These are phyloP conservation scores for Entosphenus tridentatus DNA, from an alignment of 2,113 vertebrate species.

Conservation along the genomic window DNA sequence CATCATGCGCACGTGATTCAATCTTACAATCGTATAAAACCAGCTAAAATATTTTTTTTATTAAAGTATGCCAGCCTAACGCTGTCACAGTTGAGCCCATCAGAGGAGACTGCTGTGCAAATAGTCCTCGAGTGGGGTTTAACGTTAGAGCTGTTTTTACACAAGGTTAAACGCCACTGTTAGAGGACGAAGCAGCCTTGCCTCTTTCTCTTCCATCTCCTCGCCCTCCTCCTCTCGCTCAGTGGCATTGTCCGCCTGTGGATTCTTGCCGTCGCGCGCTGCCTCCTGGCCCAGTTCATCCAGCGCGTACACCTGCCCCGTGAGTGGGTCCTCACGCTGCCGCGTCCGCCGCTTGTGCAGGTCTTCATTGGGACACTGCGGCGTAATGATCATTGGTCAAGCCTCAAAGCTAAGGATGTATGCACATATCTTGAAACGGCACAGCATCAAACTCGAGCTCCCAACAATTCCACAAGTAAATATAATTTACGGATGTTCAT, in stretches of 20 bases:
- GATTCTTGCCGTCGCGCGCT: slow-evolving; percentile 17
- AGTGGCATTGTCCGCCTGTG: slow-evolving; percentile 9
- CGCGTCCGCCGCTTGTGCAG: slow-evolving; percentile 40
- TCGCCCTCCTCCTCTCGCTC: slow-evolving; percentile 18
- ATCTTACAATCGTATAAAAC: no score
- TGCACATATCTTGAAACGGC: no score
- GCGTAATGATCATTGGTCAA: no score
- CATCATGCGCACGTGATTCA: no score
- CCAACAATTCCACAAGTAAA: no score
- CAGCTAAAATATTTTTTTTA: background rate
- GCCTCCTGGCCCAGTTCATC: slow-evolving; percentile 34
- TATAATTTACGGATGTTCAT: no score
- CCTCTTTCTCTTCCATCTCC: slow-evolving; percentile 16
- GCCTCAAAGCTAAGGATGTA: no score
- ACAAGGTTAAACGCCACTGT: background rate
- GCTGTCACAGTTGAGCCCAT: background rate
- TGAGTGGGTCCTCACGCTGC: slow-evolving; percentile 35
- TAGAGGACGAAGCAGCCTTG: slow-evolving; percentile 7
- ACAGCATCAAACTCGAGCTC: no score
- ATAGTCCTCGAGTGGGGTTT: background rate
- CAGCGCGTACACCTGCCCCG: slow-evolving; percentile 30
- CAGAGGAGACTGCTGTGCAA: background rate
- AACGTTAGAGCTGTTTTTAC: no score
- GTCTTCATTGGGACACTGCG: slow-evolving; percentile 51
- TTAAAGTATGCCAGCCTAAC: background rate